Percentiles rank a stretch among this genome's conserved stretches.
Evolutionary conservation across 2,113 vertebrate species (phyloP).

Genomic region (Catharus minimus): DNA sequence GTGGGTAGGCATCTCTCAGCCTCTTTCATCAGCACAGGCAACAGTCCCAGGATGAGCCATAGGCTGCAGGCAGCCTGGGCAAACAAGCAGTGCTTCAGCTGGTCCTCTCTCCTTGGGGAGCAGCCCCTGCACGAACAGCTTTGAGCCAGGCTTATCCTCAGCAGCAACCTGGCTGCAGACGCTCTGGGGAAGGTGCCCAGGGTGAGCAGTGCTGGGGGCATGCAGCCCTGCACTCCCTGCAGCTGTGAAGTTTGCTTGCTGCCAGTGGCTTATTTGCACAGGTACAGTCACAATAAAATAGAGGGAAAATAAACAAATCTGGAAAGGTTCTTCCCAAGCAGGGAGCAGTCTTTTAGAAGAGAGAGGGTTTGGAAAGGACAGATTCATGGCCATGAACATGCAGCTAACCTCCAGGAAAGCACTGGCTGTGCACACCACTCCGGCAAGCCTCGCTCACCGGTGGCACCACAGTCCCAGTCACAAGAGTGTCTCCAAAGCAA

Average conservation of each 20-base stretch:
- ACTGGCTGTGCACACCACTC: accelerated
- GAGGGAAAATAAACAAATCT: background rate
- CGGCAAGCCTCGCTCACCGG: accelerated
- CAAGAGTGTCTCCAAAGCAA: accelerated
- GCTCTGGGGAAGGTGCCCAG: background rate
- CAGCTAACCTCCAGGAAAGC: background rate
- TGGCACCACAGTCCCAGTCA: accelerated
- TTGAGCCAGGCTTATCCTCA: background rate
- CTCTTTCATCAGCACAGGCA: background rate
- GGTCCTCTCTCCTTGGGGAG: background rate
- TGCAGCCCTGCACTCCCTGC: background rate
- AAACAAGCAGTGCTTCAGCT: background rate
- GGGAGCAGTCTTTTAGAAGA: background rate
- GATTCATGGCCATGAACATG: accelerated
- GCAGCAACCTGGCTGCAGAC: accelerated
- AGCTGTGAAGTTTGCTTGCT: accelerated
- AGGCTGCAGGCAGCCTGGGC: background rate
- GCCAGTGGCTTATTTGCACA: background rate
- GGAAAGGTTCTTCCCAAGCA: background rate
- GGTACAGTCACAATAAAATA: background rate
- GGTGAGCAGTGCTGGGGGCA: background rate
- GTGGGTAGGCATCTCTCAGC: background rate
- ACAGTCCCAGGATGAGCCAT: background rate
- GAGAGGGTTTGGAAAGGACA: background rate
- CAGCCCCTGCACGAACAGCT: background rate